Percentiles rank a stretch among this genome's conserved stretches.
These are phyloP conservation scores for Tragelaphus strepsiceros DNA, from an alignment of 2,113 vertebrate species.

Conservation along the genomic window DNA sequence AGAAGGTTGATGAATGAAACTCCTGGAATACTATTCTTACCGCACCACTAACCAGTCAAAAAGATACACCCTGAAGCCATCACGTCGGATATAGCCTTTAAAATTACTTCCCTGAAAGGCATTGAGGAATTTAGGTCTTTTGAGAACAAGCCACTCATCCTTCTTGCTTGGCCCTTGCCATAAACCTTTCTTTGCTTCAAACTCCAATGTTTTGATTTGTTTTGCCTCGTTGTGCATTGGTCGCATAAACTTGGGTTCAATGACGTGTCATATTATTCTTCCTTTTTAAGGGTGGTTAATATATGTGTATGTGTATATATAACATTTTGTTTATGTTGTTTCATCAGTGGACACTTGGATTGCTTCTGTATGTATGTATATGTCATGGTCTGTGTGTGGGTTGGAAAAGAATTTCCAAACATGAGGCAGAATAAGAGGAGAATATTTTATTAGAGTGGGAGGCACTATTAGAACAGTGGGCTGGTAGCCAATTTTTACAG, in stretches of 20 bases:
- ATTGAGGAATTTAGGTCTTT: not conserved
- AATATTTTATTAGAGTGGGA: not conserved
- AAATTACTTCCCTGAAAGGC: not conserved
- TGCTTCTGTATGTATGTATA: not conserved
- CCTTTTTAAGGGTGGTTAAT: not conserved
- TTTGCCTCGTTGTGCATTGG: not conserved
- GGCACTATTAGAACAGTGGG: not conserved
- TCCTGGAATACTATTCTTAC: not conserved
- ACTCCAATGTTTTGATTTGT: not conserved
- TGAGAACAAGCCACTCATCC: not conserved
- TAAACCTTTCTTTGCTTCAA: not conserved
- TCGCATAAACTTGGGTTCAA: not conserved
- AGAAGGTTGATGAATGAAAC: not conserved
- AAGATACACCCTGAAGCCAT: not conserved
- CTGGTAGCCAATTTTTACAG: not conserved
- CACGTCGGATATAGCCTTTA: not conserved
- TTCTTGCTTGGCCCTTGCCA: not conserved
- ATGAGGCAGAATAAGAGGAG: not conserved
- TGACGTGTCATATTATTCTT: not conserved
- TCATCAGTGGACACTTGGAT: not conserved
- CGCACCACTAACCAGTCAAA: not conserved
- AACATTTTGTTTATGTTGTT: not conserved
- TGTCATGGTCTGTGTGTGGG: not conserved
- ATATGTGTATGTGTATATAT: not conserved
- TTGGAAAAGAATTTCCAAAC: not conserved